A percentile compares a stretch with the other conserved stretches of the same genome.
Conservation (phyloP, 37 sponge, comb jelly and placozoan genomes). For the Bolinopsis microptera region DNA sequence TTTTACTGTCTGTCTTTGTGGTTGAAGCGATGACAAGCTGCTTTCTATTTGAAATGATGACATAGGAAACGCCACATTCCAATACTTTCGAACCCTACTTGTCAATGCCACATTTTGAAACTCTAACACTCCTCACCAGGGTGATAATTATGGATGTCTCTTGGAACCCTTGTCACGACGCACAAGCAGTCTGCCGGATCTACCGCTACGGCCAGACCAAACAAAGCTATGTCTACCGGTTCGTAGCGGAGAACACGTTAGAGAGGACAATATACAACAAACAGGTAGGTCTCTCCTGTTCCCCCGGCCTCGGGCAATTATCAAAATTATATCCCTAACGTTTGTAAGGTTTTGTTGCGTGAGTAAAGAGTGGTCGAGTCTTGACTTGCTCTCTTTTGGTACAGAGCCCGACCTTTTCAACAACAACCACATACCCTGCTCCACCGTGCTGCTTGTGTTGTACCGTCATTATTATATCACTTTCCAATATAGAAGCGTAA, state of each 20-base stretch:
- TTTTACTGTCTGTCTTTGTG: too few species aligned
- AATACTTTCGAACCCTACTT: too few species aligned
- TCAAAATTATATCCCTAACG: background rate
- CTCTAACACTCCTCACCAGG: conserved; percentile 65
- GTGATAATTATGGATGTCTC: conserved; percentile 93
- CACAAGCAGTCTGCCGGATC: conserved; percentile 94
- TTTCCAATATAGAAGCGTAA: background rate
- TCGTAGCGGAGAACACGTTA: conserved; percentile 90
- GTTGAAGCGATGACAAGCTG: too few species aligned
- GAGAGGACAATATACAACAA: conserved; percentile 92
- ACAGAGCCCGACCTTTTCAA: background rate
- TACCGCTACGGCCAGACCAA: conserved; percentile 93
- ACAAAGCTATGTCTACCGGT: conserved; percentile 85
- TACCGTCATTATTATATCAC: too few species aligned
- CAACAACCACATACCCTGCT: background rate
- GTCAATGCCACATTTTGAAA: background rate
- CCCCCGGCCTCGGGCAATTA: background rate
- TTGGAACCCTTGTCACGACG: conserved; percentile 99
- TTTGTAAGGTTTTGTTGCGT: conserved; percentile 4
- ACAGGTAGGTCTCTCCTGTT: conserved; percentile 74
- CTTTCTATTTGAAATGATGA: too few species aligned
- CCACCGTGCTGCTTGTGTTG: background rate
- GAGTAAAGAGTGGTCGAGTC: background rate
- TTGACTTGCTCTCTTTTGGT: background rate
- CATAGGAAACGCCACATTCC: too few species aligned